Evolutionary conservation across 1,140 invertebrate species (phyloP), one percentile per base, ranked within the genome.

Genomic region (Drosophila pachea): DNA sequence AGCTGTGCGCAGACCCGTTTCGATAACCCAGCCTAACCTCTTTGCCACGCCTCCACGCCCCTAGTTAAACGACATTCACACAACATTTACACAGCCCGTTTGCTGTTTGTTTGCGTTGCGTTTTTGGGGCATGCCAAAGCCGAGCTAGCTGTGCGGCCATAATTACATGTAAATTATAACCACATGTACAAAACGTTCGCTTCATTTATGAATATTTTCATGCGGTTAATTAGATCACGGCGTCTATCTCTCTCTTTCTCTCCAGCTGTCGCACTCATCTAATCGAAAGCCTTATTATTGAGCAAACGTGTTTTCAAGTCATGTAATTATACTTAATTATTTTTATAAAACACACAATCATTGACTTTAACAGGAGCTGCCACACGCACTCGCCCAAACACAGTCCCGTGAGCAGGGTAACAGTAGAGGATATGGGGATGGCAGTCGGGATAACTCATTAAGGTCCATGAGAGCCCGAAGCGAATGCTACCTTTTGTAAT

Each of bases 101-200:
- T 67, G 33, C 66, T 43, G 56, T 53, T 52, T 50, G 55, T 43
- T 69, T 42, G 59, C 31, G 68, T 45, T 22, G 22, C 22, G 22
- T 40, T 62, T 38, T 68, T 45, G 45, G 40, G 49, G n/a, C 33
- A 42, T 9, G 5, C 49, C 16, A 22, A 29, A 68, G n/a, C 53
- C n/a, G 38, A 7, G 68, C 66, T 74, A 71, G 66, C 74, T 74
- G 62, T 63, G 42, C 42, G 49, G 63, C 47, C 71, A 72, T 78
- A 82, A 82, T 82, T 65, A 82, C 76, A 82, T 82, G 72, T 78
- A 75, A 82, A 83, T 82, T 82, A 82, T 74, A 38, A 50, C 56
- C 73, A 59, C 77, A 62, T 67, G 70, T 45, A 59, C 73, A 75
- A 67, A 72, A 84, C 64, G 67, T 75, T 78, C 71, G 77, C 56